These are phyloP conservation scores for Pipistrellus pipistrellus DNA, from an alignment of 2,797 vertebrate species.

Conservation along the genomic window DNA sequence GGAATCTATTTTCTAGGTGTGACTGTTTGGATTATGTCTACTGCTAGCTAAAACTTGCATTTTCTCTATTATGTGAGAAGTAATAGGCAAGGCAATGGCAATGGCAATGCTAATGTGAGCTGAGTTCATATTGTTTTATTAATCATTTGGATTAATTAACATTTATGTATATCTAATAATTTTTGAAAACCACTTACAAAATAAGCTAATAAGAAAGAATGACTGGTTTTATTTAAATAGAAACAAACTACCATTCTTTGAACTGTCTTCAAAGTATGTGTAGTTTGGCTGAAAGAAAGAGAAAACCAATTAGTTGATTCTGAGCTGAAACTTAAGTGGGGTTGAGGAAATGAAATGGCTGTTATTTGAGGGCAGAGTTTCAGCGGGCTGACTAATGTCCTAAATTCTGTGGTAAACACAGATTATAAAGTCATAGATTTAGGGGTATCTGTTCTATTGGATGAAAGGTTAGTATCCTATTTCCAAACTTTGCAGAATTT, in stretches of 20 bases:
- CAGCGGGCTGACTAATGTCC: background rate
- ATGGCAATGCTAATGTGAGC: background rate
- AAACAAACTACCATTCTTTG: background rate
- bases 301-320: background rate
- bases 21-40: slow-evolving; percentile 27
- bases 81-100: background rate
- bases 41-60: background rate
- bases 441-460: background rate
- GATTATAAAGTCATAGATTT: background rate
- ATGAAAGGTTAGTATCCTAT: background rate
- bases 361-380: background rate
- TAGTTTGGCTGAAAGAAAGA: slow-evolving; percentile 49
- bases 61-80: background rate
- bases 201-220: slow-evolving; percentile 17
- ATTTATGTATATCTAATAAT: background rate
- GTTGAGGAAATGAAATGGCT: background rate
- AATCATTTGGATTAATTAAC: background rate
- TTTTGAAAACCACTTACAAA: slow-evolving; percentile 4
- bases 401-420: background rate
- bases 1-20: background rate
- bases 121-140: background rate
- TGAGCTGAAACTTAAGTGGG: background rate
- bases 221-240: slow-evolving; percentile 19
- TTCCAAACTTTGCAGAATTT: background rate
- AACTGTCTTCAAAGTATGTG: slow-evolving; percentile 3